These are phyloP conservation scores for Clarias pachynema DNA, from an alignment of 2,797 vertebrate genomes.

Conservation along the genomic window DNA sequence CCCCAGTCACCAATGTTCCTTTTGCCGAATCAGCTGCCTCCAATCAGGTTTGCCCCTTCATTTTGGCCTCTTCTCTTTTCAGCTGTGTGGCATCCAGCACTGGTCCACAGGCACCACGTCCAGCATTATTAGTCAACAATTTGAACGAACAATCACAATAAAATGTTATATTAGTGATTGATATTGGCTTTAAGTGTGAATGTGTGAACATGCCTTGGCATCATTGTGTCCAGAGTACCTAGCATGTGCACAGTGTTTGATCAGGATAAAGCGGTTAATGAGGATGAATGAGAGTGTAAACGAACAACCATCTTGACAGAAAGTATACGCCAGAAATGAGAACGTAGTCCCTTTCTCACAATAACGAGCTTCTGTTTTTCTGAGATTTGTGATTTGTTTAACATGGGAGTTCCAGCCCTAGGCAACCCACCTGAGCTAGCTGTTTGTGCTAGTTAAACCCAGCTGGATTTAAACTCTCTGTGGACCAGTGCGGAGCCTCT, in stretches of 20 bases:
- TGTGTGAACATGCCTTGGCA: background rate
- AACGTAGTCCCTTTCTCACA: background rate
- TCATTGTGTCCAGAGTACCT: background rate
- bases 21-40: slow-evolving; percentile 93
- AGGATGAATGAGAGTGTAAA: background rate
- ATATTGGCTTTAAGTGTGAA: background rate
- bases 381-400: slow-evolving; percentile 5
- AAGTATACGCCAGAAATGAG: background rate
- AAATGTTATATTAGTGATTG: background rate
- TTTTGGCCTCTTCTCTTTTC: slow-evolving; percentile 86
- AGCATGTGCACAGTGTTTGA: background rate
- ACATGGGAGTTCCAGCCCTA: slow-evolving; percentile 32
- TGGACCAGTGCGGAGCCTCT: slow-evolving; percentile 54
- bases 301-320: background rate
- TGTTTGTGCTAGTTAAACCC: slow-evolving; percentile 43
- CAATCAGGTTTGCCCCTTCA: slow-evolving; percentile 98
- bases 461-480: slow-evolving; percentile 48
- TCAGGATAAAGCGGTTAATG: background rate
- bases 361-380: slow-evolving; percentile 7
- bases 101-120: slow-evolving; percentile 56
- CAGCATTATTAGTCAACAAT: slow-evolving; percentile 27
- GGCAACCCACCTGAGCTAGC: slow-evolving; percentile 44
- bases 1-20: slow-evolving; percentile 95
- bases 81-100: slow-evolving; percentile 66
- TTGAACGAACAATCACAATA: background rate